phyloP scores from a whole-genome alignment of 2,113 vertebrate species.

The Clupea harengus region DNA sequence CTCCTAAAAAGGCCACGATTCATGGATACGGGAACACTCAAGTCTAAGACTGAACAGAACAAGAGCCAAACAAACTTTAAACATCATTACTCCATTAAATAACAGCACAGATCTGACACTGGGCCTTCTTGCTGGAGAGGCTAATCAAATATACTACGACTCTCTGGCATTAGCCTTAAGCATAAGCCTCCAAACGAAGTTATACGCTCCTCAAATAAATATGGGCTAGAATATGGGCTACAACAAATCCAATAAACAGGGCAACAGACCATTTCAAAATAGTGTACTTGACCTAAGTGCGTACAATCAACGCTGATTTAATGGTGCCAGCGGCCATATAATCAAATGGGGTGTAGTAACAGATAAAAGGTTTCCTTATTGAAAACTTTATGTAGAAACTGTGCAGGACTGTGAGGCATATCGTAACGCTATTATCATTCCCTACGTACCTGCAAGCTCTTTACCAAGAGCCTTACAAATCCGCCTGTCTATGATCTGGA shows the following conservation, averaged over 20 bases:
- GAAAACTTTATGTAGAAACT: background rate
- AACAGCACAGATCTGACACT: background rate
- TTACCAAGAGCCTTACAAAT: background rate
- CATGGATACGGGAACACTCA: background rate
- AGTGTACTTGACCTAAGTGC: background rate
- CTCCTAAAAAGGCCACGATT: background rate
- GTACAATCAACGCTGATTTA: background rate
- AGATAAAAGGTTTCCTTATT: background rate
- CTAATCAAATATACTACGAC: background rate
- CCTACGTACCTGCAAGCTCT: background rate
- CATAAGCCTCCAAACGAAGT: background rate
- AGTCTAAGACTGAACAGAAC: background rate
- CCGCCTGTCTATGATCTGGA: background rate
- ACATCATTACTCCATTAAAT: background rate
- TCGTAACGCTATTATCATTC: background rate
- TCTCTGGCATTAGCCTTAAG: background rate
- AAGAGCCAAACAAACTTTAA: background rate
- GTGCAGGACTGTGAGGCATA: background rate
- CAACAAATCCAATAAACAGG: background rate
- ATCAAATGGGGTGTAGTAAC: background rate
- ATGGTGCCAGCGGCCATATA: background rate
- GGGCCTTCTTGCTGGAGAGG: background rate
- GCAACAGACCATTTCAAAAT: background rate
- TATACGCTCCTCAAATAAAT: background rate
- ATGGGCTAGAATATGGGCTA: background rate